Evolutionary conservation across 2,888 invertebrate species (phyloP), one percentile per base, ranked within the genome.

Genomic region (Drosophila mercatorum): DNA sequence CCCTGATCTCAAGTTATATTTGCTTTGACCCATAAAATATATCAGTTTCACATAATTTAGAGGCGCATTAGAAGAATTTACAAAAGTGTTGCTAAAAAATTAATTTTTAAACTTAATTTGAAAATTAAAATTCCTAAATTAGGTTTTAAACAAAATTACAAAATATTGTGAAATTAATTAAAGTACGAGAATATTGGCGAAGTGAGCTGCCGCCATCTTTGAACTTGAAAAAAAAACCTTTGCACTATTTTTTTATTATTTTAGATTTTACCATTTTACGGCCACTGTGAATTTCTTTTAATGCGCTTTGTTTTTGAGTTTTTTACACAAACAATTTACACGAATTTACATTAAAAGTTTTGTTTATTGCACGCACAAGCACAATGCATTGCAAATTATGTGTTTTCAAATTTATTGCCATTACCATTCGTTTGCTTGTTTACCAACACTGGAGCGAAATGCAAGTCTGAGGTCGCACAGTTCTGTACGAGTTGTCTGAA

Each of bases 401-500:
- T 85, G 68, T 61, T 68, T 41, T 41, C 34, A 47, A 46, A 46
- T 34, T 28, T 26, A 11, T 22, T 2, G 22, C 22, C 22, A 22
- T 59, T 14, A 26, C 14, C 11, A 6, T 38, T 47, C 7, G 6
- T 34, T 12, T 31, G 14, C 8, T 40, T 46, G 51, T 53, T 56
- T 12, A 36, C 4, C 17, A 41, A 53, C 83, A 89, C 86, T 81
- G 31, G 47, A 67, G 85, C 81, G 34, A 91, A 90, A 92, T 92
- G 92, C 92, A 91, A 72, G 79, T 89, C 92, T 85, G 81, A 92
- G 44, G 81, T 70, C 61, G 66, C 85, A 69, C 75, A 85, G 68
- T 89, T 86, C 88, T 90, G 92, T 92, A 92, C 92, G 92, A 92
- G 82, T 89, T 92, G 92, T 92, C 92, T 87, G 92, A 90, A 88